These are phyloP conservation scores for Ispidina lecontei DNA, from an alignment of 2,797 vertebrate genomes.

Conservation along the genomic window DNA sequence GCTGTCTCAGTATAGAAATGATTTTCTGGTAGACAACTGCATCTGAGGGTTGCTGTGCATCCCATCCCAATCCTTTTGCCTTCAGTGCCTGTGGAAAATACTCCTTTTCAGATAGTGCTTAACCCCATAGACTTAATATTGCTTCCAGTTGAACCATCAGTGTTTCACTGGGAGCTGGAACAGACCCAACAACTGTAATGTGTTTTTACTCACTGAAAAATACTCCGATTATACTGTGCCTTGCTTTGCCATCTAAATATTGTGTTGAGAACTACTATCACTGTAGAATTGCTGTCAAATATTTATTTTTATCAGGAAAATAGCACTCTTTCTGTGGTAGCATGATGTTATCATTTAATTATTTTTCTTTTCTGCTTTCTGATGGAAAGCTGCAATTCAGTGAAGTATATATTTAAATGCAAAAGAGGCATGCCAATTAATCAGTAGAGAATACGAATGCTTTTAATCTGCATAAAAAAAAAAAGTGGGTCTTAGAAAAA, in stretches of 20 bases:
- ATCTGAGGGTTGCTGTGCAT: background rate
- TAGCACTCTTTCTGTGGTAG: background rate
- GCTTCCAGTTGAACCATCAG: conserved; percentile 7
- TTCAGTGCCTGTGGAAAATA: background rate
- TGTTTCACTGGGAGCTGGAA: conserved; percentile 43
- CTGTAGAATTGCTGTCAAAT: conserved; percentile 52
- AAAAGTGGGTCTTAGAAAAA: background rate
- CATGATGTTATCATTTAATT: conserved; percentile 66
- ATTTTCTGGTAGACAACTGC: background rate
- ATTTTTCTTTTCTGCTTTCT: conserved; percentile 62
- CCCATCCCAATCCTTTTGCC: background rate
- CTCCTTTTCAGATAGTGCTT: background rate
- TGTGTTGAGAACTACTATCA: conserved; percentile 43
- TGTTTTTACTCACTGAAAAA: conserved; percentile 36
- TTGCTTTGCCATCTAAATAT: conserved; percentile 49
- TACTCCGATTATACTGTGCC: conserved; percentile 5
- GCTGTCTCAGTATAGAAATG: conserved; percentile 7
- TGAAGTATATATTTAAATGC: conserved; percentile 73
- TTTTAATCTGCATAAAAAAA: conserved; percentile 60
- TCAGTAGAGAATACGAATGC: conserved; percentile 36
- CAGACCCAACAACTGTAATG: conserved; percentile 21
- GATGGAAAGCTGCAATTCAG: conserved; percentile 59
- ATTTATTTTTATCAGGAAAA: conserved; percentile 57
- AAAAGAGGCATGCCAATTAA: conserved; percentile 66
- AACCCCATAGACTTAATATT: background rate